phyloP scores from a whole-genome alignment of 2,888 invertebrate genomes.

The Eucriotettix oculatus region DNA sequence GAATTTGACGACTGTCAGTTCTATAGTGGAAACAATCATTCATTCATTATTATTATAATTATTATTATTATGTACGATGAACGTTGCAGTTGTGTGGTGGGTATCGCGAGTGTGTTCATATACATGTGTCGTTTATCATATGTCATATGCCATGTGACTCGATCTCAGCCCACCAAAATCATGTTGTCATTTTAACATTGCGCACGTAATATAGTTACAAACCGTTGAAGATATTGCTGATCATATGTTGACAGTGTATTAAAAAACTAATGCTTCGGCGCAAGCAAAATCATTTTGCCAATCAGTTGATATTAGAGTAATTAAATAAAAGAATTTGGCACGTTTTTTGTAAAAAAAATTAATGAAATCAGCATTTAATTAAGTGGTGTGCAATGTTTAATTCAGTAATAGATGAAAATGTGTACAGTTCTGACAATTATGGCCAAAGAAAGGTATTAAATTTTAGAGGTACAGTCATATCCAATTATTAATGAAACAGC shows the following conservation, averaged over 20 bases:
- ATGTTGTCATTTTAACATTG: too few relatives aligned
- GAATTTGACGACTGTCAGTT: background rate
- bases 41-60: background rate
- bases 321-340: background rate
- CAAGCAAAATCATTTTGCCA: too few relatives aligned
- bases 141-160: too few relatives aligned
- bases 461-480: slow-evolving; percentile 1
- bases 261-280: too few relatives aligned
- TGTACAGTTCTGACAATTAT: background rate
- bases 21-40: background rate
- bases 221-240: too few relatives aligned
- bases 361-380: background rate
- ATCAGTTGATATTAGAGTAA: too few relatives aligned
- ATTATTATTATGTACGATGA: background rate
- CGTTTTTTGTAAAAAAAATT: background rate
- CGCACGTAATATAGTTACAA: too few relatives aligned
- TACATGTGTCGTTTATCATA: too few relatives aligned
- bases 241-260: too few relatives aligned
- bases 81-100: too few relatives aligned
- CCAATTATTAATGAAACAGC: background rate
- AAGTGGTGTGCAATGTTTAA: background rate
- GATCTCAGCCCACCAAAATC: too few relatives aligned
- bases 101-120: too few relatives aligned
- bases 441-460: background rate
- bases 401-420: background rate